A percentile compares a stretch with the other conserved stretches of the same genome.
Conservation (phyloP, 2,888 invertebrate species). For the Lasioglossum zephyrum region DNA sequence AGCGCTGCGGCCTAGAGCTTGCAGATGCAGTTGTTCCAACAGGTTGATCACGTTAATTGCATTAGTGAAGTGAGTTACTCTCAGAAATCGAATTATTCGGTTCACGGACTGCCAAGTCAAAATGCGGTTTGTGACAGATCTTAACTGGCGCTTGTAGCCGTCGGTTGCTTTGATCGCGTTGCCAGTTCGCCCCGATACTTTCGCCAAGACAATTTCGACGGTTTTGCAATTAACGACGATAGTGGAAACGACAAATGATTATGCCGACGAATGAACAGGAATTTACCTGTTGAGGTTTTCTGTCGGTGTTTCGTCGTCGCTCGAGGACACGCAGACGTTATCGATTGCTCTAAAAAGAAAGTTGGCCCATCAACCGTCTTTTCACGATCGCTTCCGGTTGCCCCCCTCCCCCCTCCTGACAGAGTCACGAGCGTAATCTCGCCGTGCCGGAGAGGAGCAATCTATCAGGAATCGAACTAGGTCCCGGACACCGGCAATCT, state of each 20-base stretch:
- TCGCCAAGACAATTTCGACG: neutral
- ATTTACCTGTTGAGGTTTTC: neutral
- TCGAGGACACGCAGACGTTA: neutral
- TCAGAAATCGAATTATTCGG: constrained; percentile 35
- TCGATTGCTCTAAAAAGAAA: constrained; percentile 5
- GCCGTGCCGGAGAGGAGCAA: constrained; percentile 23
- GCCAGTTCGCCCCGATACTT: neutral
- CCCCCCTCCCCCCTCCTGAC: neutral
- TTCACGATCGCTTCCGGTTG: constrained; percentile 1
- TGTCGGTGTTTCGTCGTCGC: neutral
- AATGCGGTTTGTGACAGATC: neutral
- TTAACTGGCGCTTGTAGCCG: neutral
- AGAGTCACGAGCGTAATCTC: constrained; percentile 30
- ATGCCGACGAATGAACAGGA: neutral
- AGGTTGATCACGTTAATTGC: constrained; percentile 41
- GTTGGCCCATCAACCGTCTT: neutral
- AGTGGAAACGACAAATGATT: neutral
- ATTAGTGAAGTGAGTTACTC: constrained; percentile 14
- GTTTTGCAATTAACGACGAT: neutral
- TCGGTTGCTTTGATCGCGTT: neutral
- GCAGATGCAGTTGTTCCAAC: constrained; percentile 19
- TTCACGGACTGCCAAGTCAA: constrained; percentile 14
- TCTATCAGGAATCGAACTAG: constrained; percentile 51
- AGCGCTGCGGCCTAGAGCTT: neutral
- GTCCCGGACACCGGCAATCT: constrained; percentile 33